Conservation (phyloP, 2,888 invertebrate species). For the Galeruca laticollis region DNA sequence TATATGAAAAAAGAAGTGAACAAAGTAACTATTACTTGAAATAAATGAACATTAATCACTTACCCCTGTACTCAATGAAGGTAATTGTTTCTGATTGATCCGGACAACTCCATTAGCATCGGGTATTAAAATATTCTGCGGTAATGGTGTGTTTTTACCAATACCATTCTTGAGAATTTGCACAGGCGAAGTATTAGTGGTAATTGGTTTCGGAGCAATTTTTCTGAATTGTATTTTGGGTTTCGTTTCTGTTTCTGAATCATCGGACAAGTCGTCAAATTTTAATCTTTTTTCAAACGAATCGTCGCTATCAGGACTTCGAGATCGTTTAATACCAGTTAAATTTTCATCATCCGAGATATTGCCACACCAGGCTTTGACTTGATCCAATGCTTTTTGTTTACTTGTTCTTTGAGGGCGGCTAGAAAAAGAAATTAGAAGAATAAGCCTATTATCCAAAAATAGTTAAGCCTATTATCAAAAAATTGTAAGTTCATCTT, state of each 20-base stretch:
- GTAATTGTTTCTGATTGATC: slow-evolving; percentile 81
- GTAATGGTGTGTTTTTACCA: slow-evolving; percentile 51
- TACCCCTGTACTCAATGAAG: slow-evolving; percentile 72
- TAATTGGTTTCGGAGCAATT: slow-evolving; percentile 42
- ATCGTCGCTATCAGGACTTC: slow-evolving; percentile 60
- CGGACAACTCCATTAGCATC: slow-evolving; percentile 78
- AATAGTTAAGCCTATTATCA: background rate
- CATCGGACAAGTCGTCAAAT: slow-evolving; percentile 62
- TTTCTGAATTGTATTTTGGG: slow-evolving; percentile 39
- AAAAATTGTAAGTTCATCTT: too few species aligned
- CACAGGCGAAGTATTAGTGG: background rate
- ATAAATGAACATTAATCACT: background rate
- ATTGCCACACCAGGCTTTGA: slow-evolving; percentile 86
- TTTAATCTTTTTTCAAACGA: slow-evolving; percentile 64
- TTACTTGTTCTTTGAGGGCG: slow-evolving; percentile 84
- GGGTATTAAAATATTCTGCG: slow-evolving; percentile 66
- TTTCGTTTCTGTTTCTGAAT: slow-evolving; percentile 53
- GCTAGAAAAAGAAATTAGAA: slow-evolving; percentile 62
- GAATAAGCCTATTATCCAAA: background rate
- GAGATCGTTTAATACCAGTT: slow-evolving; percentile 50
- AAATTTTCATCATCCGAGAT: slow-evolving; percentile 69
- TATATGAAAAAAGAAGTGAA: too few species aligned
- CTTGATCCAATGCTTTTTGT: slow-evolving; percentile 84
- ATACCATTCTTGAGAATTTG: slow-evolving; percentile 54
- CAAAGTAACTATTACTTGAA: background rate